Evolutionary conservation across 2,113 vertebrate genomes (phyloP), one percentile per base, ranked within the genome.

Genomic region (Glareola pratincola): DNA sequence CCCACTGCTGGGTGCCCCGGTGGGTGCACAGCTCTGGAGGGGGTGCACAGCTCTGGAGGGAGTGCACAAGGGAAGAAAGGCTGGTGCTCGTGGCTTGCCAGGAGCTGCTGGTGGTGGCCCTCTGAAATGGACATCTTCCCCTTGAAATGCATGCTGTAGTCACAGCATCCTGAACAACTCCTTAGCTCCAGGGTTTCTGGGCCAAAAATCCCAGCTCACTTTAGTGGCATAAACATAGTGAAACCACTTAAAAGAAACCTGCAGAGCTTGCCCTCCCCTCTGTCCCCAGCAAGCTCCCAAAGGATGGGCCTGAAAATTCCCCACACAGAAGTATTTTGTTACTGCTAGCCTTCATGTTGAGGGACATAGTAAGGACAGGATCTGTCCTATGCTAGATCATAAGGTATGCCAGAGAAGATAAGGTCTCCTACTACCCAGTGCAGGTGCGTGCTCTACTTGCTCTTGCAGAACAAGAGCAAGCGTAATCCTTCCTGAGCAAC

Each of bases 81-180:
- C 11, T 77, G 2, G 4, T 51, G 30, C 17, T 81, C 0, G 0
- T 2, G 2, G 27, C 36, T 47, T 63, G 51, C 20, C 3, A 5
- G 14, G 15, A 84, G 26, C 27, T 67, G 24, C 53, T 86, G 54
- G 2, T 22, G 8, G 9, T 77, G 27, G 9, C 5, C 50, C 18
- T 71, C 51, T 63, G 45, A 36, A 71, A 17, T 27, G 32, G 41
- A 50, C 21, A 45, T 2, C 21, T 69, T 59, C 27, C 6, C 9
- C 47, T 34, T 18, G 54, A 93, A 85, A 39, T 3, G 2, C 2
- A 14, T 45, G 30, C 18, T 57, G 15, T 20, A 54, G 53, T 34
- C 51, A 43, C 29, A 86, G 32, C 6, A 9, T n/a, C 27, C n/a
- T 59, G 37, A 74, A 82, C 14, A 27, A 3, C 30, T 82, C 32